phyloP scores from a whole-genome alignment of 2,797 vertebrate genomes.

The Emydoidea blandingii region DNA sequence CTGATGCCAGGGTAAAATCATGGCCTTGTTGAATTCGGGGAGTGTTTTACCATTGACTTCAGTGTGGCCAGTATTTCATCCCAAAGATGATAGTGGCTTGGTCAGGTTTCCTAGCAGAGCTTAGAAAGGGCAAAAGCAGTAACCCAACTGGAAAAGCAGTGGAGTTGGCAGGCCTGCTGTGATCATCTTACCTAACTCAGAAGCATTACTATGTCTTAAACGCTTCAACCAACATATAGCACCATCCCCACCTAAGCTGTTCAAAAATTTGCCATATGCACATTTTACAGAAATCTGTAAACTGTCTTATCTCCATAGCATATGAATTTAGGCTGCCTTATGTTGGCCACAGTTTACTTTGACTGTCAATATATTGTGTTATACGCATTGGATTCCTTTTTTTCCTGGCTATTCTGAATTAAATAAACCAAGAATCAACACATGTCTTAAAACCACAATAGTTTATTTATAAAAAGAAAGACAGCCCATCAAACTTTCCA shows the following conservation, averaged over 20 bases:
- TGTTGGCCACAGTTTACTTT: constrained; percentile 43
- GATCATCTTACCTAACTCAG: not conserved
- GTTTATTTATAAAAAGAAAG: constrained; percentile 84
- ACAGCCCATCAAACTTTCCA: constrained; percentile 85
- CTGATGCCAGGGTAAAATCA: accelerated
- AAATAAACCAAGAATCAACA: constrained; percentile 81
- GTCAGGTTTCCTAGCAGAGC: not conserved
- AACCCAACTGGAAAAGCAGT: accelerated
- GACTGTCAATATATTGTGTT: constrained; percentile 69
- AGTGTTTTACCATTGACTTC: not conserved
- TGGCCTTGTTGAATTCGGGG: not conserved
- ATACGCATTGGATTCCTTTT: constrained; percentile 59
- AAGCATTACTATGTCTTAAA: accelerated
- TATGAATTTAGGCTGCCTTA: not conserved
- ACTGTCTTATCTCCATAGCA: not conserved
- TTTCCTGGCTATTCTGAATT: constrained; percentile 73
- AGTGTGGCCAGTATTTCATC: not conserved
- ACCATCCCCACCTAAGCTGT: not conserved
- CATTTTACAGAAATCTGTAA: not conserved
- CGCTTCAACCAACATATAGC: accelerated
- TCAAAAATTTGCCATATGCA: not conserved
- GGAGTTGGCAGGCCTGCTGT: not conserved
- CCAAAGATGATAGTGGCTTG: not conserved
- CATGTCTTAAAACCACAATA: constrained; percentile 80
- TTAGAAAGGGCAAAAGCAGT: not conserved